phyloP scores from a whole-genome alignment of 2,113 vertebrate species.

The Pipra filicauda region DNA sequence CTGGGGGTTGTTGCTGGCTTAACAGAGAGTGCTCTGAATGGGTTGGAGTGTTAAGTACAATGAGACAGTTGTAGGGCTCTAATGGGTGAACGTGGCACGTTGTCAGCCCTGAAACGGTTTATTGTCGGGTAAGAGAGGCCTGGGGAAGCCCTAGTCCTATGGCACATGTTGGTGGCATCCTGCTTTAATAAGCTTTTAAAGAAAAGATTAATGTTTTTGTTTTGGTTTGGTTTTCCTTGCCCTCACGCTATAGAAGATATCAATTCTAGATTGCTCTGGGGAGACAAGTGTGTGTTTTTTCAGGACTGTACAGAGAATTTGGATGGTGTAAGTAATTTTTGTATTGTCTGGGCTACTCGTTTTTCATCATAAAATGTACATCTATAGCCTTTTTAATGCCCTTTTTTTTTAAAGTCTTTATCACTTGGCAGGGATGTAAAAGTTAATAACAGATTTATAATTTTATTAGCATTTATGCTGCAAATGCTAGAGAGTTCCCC shows the following conservation, averaged over 20 bases:
- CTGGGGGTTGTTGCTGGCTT: slow-evolving; percentile 27
- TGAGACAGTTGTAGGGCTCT: slow-evolving; percentile 12
- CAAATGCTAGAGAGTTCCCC: slow-evolving; percentile 65
- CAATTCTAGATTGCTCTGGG: not conserved
- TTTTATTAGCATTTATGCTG: slow-evolving; percentile 79
- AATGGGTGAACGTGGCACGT: not conserved
- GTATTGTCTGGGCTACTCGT: not conserved
- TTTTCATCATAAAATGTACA: not conserved
- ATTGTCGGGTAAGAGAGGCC: not conserved
- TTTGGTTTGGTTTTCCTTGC: not conserved
- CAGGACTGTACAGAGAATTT: not conserved
- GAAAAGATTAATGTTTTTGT: not conserved
- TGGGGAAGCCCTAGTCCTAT: not conserved
- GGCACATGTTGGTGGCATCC: not conserved
- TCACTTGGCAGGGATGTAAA: slow-evolving; percentile 65
- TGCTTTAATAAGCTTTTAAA: not conserved
- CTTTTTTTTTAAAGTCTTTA: slow-evolving; percentile 41
- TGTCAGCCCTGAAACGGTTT: not conserved
- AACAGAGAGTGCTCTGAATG: slow-evolving; percentile 19
- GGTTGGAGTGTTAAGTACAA: slow-evolving; percentile 14
- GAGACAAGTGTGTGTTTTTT: not conserved
- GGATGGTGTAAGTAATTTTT: not conserved
- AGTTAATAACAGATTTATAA: slow-evolving; percentile 77
- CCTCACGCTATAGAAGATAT: not conserved
- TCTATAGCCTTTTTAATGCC: slow-evolving; percentile 2